A percentile compares a stretch with the other conserved stretches of the same genome.
Conservation (phyloP, 2,888 invertebrate genomes). For the Nemotelus nigrinus region DNA sequence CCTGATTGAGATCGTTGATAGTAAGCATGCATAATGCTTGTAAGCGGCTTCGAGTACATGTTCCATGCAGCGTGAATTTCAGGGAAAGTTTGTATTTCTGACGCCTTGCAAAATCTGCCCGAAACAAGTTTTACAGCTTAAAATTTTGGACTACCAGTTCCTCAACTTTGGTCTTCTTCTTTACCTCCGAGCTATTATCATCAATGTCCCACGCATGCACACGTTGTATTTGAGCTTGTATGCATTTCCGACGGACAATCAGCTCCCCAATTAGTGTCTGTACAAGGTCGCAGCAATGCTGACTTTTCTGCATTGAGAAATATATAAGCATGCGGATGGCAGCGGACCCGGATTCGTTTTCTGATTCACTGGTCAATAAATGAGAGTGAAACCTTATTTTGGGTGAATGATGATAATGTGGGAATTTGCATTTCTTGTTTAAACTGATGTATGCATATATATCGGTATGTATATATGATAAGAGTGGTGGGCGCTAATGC, state of each 20-base stretch:
- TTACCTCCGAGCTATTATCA: neutral
- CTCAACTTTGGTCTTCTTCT: too few species aligned
- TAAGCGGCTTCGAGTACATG: neutral
- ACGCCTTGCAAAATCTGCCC: constrained; percentile 16
- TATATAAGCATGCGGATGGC: neutral
- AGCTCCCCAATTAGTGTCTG: neutral
- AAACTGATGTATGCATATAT: neutral
- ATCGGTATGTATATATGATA: too few species aligned
- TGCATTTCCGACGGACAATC: too few species aligned
- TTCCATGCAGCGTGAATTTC: constrained; percentile 2
- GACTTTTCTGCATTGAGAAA: neutral
- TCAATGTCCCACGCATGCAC: neutral
- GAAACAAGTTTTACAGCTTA: neutral
- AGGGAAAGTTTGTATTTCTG: constrained; percentile 6
- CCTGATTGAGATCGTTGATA: constrained; percentile 7
- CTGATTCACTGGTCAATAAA: neutral
- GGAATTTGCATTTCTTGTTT: neutral
- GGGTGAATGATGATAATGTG: neutral
- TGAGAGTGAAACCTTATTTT: neutral
- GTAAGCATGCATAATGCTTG: neutral
- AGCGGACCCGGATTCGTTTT: neutral
- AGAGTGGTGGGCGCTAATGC: too few species aligned
- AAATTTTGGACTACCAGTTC: neutral
- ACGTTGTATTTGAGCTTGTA: neutral
- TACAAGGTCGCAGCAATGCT: neutral